Evolutionary conservation across 1,140 invertebrate genomes (phyloP).

Genomic region (Drosophila virilis): DNA sequence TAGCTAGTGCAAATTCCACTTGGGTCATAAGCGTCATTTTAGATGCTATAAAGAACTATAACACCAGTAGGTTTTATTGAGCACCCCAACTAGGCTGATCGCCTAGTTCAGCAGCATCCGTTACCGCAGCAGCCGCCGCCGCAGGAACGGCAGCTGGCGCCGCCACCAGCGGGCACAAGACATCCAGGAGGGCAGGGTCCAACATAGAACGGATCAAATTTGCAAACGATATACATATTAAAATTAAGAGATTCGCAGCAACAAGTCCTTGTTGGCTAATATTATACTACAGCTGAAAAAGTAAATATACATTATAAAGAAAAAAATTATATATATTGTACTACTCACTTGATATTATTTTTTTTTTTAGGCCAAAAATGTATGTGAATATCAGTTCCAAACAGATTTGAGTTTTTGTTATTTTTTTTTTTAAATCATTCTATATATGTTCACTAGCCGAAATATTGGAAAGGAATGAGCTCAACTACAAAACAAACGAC

Average conservation of each 20-base stretch:
- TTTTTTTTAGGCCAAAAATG: slow-evolving; percentile 41
- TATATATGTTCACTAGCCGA: slow-evolving; percentile 24
- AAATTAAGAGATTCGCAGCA: neutral
- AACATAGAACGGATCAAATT: slow-evolving; percentile 45
- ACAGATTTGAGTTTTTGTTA: slow-evolving; percentile 13
- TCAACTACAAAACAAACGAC: neutral
- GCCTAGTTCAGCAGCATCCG: slow-evolving; percentile 3
- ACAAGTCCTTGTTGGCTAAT: neutral
- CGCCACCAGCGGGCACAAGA: slow-evolving; percentile 21
- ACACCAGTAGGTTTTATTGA: too few species aligned
- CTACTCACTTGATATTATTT: slow-evolving; percentile 4
- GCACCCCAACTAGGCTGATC: too few species aligned
- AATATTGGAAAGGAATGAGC: slow-evolving; percentile 32
- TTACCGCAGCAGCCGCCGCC: slow-evolving; percentile 22
- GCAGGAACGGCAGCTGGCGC: slow-evolving; percentile 18
- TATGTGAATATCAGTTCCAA: slow-evolving; percentile 7
- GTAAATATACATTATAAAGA: neutral
- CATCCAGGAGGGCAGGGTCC: slow-evolving; percentile 39
- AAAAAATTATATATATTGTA: neutral
- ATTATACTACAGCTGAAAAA: neutral
- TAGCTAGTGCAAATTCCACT: neutral
- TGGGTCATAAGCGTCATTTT: neutral
- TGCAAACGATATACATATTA: slow-evolving; percentile 40
- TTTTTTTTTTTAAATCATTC: slow-evolving; percentile 1
- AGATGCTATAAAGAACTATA: neutral